Percentiles rank a stretch among this genome's conserved stretches.
Conservation (phyloP, 35 echinoderm and acorn worm species). For the Lytechinus variegatus region DNA sequence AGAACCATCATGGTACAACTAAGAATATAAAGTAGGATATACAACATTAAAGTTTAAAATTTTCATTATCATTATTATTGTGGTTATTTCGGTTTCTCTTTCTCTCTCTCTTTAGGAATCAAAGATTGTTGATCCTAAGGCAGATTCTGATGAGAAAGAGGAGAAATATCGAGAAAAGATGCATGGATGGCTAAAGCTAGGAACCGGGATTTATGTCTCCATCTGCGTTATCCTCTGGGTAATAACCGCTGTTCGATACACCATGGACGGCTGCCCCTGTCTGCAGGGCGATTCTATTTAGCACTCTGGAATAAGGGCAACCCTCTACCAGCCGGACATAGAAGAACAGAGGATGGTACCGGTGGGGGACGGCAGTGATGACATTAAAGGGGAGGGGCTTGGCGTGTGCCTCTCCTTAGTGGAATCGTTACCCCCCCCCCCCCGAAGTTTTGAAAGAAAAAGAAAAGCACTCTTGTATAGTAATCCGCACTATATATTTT, state of each 20-base stretch:
- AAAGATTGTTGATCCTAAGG: neutral
- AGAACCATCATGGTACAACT: too few species aligned
- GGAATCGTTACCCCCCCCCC: too few species aligned
- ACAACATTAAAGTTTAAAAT: too few species aligned
- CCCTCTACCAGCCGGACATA: too few species aligned
- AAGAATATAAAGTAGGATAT: too few species aligned
- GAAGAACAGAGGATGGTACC: neutral
- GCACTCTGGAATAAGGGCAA: too few species aligned
- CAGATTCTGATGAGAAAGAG: neutral
- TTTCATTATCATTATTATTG: neutral
- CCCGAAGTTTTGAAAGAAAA: too few species aligned
- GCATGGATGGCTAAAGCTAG: constrained; percentile 9
- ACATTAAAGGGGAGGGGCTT: neutral
- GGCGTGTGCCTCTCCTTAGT: too few species aligned
- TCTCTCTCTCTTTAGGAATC: neutral
- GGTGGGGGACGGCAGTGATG: neutral
- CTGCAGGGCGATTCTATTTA: neutral
- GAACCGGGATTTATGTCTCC: neutral
- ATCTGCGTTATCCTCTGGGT: neutral
- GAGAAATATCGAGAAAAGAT: neutral
- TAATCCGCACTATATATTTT: too few species aligned
- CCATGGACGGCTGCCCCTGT: neutral
- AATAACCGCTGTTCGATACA: neutral
- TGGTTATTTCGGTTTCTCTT: neutral
- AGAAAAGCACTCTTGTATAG: too few species aligned